Evolutionary conservation across 2,888 invertebrate genomes (phyloP).

Genomic region (Leucozona laternaria): DNA sequence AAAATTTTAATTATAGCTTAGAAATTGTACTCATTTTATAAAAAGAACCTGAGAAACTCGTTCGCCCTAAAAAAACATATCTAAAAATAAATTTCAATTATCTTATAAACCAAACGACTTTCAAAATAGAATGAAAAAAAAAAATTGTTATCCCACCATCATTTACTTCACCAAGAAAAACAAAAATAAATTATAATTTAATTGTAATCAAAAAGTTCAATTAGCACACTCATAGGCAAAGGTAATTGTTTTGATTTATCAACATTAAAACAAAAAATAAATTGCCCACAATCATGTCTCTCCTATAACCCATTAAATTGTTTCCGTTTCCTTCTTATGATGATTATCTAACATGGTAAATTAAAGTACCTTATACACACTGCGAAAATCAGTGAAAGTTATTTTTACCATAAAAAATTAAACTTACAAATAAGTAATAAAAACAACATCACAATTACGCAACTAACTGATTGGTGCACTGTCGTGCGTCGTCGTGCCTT

Average conservation of each 20-base stretch:
- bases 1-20: too few species aligned
- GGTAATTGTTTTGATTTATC: background rate
- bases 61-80: too few species aligned
- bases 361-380: background rate
- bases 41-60: too few species aligned
- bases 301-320: background rate
- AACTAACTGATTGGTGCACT: constrained; percentile 1
- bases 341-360: constrained; percentile 1
- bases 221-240: background rate
- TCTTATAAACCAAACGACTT: too few species aligned
- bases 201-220: constrained; percentile 11
- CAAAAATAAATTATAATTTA: background rate
- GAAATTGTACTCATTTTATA: too few species aligned
- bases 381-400: constrained; percentile 22
- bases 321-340: constrained; percentile 21
- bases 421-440: background rate
- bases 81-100: too few species aligned
- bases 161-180: background rate
- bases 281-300: constrained; percentile 4
- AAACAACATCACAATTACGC: constrained; percentile 5
- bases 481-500: background rate
- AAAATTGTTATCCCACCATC: background rate
- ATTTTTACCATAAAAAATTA: constrained; percentile 9
- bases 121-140: background rate
- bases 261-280: background rate